Evolutionary conservation across 1,140 invertebrate species (phyloP).

Genomic region (Megalopta genalis): DNA sequence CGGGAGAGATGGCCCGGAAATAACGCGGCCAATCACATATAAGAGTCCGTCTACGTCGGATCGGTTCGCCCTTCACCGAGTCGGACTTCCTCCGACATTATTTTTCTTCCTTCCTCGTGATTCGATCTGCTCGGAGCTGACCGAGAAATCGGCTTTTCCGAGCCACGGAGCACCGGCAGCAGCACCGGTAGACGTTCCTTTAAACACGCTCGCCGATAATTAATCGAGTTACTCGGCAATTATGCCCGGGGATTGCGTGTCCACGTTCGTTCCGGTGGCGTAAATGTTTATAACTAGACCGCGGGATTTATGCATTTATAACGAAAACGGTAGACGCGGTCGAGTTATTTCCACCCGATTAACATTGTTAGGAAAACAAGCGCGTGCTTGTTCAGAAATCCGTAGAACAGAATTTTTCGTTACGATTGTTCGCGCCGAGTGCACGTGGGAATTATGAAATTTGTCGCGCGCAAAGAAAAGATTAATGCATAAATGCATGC

Average conservation of each 20-base stretch:
- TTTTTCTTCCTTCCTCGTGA: constrained; percentile 23
- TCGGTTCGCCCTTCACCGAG: background rate
- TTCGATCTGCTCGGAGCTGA: constrained; percentile 29
- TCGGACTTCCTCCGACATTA: constrained; percentile 5
- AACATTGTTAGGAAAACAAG: too few species aligned
- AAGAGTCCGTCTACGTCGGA: constrained; percentile 20
- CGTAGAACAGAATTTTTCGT: too few species aligned
- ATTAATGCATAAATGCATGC: too few species aligned
- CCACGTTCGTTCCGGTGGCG: too few species aligned
- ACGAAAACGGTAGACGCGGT: too few species aligned
- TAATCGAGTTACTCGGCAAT: constrained; percentile 33
- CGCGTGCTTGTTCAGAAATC: too few species aligned
- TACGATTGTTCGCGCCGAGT: too few species aligned
- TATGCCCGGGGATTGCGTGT: background rate
- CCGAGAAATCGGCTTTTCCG: constrained; percentile 52
- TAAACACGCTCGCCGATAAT: constrained; percentile 11
- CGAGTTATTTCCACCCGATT: too few species aligned
- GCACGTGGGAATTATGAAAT: too few species aligned
- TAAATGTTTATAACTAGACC: too few species aligned
- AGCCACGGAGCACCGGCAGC: background rate
- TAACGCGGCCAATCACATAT: constrained; percentile 64
- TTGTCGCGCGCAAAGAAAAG: too few species aligned
- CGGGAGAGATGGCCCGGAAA: constrained; percentile 61
- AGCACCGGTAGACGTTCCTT: background rate
- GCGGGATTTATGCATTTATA: too few species aligned